Conservation (phyloP, 1,140 invertebrate genomes). For the Pseudomyrmex pallidus region DNA sequence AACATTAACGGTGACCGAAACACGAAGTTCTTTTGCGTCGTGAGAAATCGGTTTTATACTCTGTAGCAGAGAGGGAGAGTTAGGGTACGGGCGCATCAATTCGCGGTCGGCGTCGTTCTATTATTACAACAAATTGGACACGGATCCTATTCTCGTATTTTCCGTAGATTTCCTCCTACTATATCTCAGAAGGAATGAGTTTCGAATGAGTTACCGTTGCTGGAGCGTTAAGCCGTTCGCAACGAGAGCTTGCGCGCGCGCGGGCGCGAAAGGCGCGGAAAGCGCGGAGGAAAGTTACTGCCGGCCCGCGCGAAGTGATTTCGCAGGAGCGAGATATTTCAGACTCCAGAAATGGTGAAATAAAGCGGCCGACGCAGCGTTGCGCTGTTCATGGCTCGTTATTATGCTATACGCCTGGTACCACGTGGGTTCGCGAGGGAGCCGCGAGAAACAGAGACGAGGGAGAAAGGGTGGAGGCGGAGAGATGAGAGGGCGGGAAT, state of each 20-base stretch:
- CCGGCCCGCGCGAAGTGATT: conserved; percentile 69
- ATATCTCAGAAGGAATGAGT: conserved; percentile 53
- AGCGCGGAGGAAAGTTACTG: conserved; percentile 52
- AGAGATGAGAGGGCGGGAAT: conserved; percentile 63
- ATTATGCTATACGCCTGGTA: conserved; percentile 71
- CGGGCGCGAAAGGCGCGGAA: neutral
- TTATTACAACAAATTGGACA: conserved; percentile 61
- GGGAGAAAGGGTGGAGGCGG: conserved; percentile 40
- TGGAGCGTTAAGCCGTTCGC: conserved; percentile 58
- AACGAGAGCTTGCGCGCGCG: conserved; percentile 12
- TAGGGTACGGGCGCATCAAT: conserved; percentile 21
- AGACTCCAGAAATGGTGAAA: conserved; percentile 66
- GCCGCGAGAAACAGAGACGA: conserved; percentile 61
- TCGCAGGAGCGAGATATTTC: conserved; percentile 72
- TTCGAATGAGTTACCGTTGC: conserved; percentile 67
- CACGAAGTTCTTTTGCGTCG: conserved; percentile 10
- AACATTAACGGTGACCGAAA: conserved; percentile 2
- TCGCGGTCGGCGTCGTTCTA: conserved; percentile 29
- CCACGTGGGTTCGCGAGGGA: conserved; percentile 61
- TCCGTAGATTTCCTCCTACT: conserved; percentile 46
- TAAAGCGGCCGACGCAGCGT: conserved; percentile 67
- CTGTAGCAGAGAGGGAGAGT: too few species aligned
- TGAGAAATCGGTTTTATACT: conserved; percentile 26
- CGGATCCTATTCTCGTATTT: conserved; percentile 56
- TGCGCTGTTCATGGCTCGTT: conserved; percentile 72